phyloP scores from a whole-genome alignment of 1,140 invertebrate genomes.

The Macrosteles quadrilineatus region DNA sequence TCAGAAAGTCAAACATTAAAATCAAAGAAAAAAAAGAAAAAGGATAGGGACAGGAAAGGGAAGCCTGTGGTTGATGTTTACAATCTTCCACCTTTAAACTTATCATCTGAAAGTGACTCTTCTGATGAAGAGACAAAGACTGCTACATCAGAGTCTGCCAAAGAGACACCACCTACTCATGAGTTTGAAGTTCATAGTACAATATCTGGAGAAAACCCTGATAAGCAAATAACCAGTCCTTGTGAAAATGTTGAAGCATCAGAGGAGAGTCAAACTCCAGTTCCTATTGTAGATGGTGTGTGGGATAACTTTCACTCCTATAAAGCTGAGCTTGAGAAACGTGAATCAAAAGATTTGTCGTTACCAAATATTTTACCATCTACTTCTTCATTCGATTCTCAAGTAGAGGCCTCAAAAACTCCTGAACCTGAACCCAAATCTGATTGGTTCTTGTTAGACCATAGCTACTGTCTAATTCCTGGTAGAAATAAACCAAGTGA shows the following conservation, averaged over 20 bases:
- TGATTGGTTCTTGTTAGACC: conserved; percentile 52
- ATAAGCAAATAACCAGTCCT: conserved; percentile 14
- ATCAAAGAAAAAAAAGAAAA: conserved; percentile 39
- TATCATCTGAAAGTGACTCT: conserved; percentile 74
- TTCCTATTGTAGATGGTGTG: conserved; percentile 65
- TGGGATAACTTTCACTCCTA: conserved; percentile 81
- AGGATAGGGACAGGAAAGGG: conserved; percentile 42
- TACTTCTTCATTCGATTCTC: neutral
- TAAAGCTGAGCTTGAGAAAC: conserved; percentile 58
- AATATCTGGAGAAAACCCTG: conserved; percentile 14
- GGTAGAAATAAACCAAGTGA: conserved; percentile 18
- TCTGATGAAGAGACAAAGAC: conserved; percentile 62
- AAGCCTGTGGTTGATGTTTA: conserved; percentile 59
- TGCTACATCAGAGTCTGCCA: neutral
- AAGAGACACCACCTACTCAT: conserved; percentile 15
- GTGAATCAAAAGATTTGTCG: conserved; percentile 42
- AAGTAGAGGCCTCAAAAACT: conserved; percentile 32
- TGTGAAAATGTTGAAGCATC: conserved; percentile 10
- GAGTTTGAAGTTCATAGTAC: too few relatives aligned
- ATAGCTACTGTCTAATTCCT: conserved; percentile 59
- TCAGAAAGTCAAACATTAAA: conserved; percentile 34
- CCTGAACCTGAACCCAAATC: neutral
- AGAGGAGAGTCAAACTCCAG: conserved; percentile 42
- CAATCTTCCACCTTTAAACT: conserved; percentile 76
- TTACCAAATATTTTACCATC: conserved; percentile 4